A percentile compares a stretch with the other conserved stretches of the same genome.
Conservation (phyloP, 1,140 invertebrate genomes). For the Ceratina calcarata region DNA sequence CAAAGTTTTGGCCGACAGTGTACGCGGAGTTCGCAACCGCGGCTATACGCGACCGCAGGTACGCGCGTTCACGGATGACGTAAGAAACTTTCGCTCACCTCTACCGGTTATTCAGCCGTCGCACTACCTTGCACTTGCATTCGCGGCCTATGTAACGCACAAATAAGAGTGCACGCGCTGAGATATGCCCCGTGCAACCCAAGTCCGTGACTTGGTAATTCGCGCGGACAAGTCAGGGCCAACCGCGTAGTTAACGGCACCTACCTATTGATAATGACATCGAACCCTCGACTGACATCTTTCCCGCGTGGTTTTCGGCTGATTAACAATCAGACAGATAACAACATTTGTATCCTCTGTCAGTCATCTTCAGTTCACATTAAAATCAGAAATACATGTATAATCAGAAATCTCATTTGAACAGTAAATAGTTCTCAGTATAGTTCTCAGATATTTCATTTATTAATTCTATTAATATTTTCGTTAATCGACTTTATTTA, state of each 20-base stretch:
- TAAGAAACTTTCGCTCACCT: conserved; percentile 75
- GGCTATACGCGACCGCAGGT: conserved; percentile 19
- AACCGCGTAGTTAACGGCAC: conserved; percentile 32
- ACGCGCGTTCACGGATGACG: conserved; percentile 59
- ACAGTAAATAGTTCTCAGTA: no score
- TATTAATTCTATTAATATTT: no score
- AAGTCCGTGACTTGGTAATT: conserved; percentile 51
- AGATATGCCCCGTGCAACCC: conserved; percentile 40
- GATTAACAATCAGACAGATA: neutral
- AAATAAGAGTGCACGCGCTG: conserved; percentile 49
- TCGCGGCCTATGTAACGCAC: conserved; percentile 50
- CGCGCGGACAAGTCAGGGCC: conserved; percentile 54
- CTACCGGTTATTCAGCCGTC: conserved; percentile 57
- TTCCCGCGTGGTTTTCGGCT: neutral
- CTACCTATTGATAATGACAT: conserved; percentile 43
- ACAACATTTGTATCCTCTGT: no score
- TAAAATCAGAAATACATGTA: no score
- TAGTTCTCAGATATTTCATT: no score
- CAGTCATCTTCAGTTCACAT: no score
- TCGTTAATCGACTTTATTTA: no score
- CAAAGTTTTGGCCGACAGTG: no score
- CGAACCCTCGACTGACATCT: conserved; percentile 1
- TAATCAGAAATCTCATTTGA: no score
- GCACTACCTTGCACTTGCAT: conserved; percentile 76
- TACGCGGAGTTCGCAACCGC: conserved; percentile 4